Conservation (phyloP, 2,888 invertebrate species). For the Papilio demoleus region DNA sequence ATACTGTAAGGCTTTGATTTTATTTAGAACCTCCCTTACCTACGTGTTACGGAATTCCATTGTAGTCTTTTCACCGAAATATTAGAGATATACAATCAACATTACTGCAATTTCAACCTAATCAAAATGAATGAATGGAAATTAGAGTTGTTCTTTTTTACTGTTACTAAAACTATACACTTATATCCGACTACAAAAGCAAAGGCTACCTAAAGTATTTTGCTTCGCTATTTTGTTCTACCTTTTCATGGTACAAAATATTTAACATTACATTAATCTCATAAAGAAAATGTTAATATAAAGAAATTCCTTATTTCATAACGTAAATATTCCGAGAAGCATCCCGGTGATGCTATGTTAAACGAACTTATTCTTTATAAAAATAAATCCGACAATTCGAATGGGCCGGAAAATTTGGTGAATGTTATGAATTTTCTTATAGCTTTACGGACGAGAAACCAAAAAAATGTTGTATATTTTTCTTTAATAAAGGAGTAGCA, state of each 20-base stretch:
- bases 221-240: no score
- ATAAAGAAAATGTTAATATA: slow-evolving; percentile 11
- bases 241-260: neutral
- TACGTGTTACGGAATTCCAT: neutral
- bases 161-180: no score
- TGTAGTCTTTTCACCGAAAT: neutral
- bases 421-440: slow-evolving; percentile 24
- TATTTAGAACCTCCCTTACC: slow-evolving; percentile 17
- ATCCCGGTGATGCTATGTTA: slow-evolving; percentile 5
- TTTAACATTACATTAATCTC: neutral
- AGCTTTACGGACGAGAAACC: slow-evolving; percentile 6
- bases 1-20: slow-evolving; percentile 9
- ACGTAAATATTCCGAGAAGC: slow-evolving; percentile 8
- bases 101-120: neutral
- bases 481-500: neutral
- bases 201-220: no score
- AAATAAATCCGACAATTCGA: slow-evolving; percentile 23
- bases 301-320: neutral
- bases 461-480: neutral
- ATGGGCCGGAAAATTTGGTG: slow-evolving; percentile 18
- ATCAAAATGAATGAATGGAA: neutral
- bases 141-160: neutral
- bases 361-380: slow-evolving; percentile 14
- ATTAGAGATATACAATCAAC: neutral
- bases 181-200: no score